phyloP scores from a whole-genome alignment of 2,113 vertebrate genomes.

The Heterocephalus glaber region DNA sequence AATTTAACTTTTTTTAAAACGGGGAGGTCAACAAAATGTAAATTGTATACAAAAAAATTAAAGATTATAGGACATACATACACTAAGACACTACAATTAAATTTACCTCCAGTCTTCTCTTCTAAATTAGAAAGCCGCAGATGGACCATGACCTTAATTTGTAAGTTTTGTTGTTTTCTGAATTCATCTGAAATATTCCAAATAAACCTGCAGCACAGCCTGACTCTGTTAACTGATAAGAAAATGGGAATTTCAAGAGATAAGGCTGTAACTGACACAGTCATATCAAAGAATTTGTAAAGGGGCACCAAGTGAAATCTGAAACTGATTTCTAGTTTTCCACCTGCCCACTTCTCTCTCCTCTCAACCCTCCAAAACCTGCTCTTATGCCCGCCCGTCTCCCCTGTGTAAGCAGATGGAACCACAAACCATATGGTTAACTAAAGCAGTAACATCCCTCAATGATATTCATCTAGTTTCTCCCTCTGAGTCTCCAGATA shows the following conservation, averaged over 20 bases:
- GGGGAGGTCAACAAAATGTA: too few relatives aligned
- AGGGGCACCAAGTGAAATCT: neutral
- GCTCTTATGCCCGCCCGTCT: neutral
- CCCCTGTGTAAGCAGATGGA: neutral
- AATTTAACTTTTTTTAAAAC: too few relatives aligned
- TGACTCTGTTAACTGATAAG: neutral
- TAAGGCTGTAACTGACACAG: neutral
- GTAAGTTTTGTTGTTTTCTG: neutral
- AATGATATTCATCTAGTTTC: neutral
- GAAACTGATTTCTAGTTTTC: neutral
- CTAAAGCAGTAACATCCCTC: neutral
- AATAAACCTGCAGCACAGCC: neutral
- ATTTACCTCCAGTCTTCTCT: neutral
- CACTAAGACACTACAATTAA: constrained; percentile 1
- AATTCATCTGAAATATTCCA: constrained; percentile 13
- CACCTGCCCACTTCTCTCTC: neutral
- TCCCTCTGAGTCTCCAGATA: neutral
- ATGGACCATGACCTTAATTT: neutral
- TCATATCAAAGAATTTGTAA: neutral
- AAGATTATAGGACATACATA: neutral
- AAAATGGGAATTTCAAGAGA: neutral
- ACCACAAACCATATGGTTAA: neutral
- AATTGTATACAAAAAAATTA: neutral
- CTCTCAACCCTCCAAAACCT: neutral
- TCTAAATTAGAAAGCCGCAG: constrained; percentile 30